Evolutionary conservation across 2,113 vertebrate genomes (phyloP), one percentile per base, ranked within the genome.

Genomic region (Hippocampus guttulatus): DNA sequence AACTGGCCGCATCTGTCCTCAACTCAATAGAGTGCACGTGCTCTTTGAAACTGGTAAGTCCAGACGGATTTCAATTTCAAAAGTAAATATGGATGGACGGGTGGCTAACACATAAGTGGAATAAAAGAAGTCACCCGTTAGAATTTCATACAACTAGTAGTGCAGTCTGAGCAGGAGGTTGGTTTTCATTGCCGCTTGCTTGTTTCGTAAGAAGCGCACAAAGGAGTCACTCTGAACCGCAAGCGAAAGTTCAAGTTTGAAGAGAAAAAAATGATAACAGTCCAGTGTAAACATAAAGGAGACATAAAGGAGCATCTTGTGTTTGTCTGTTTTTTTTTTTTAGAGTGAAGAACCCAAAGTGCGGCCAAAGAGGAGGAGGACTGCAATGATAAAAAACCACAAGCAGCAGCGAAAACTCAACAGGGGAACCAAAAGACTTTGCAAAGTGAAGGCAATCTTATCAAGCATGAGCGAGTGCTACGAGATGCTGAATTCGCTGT

Each of bases 361-460:
- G 27, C 81, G 0, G 49, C 12, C 0, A 15, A 69, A 9, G 69
- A 73, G 12, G 57, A 65, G 8, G 62, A 57, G 11, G 27, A 71
- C 6, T 8, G 1, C 20, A 2, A 74, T 0, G 33, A 70, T 25
- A n/a, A 27, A 3, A 4, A 75, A 33, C 33, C 72, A 23, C 11
- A 68, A 54, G 2, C n/a, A 25, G 23, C 40, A 23, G 38, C 70
- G 3, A 33, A 67, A 15, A 62, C 38, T 0, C 3, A 16, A 0
- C 20, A 78, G 16, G 25, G 12, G 58, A 33, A 52, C 3, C 0
- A 77, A 2, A 58, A 85, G 51, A 70, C 70, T 69, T 11, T 91
- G 89, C 87, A 85, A 4, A 70, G 79, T 55, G 9, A 54, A 71
- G 2, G 51, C 6, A 1, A 57, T 89, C 41, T 69, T 91, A 60